Base-by-base conservation (phyloP, 2,113 vertebrate species). In the Dasypus novemcinctus region DNA sequence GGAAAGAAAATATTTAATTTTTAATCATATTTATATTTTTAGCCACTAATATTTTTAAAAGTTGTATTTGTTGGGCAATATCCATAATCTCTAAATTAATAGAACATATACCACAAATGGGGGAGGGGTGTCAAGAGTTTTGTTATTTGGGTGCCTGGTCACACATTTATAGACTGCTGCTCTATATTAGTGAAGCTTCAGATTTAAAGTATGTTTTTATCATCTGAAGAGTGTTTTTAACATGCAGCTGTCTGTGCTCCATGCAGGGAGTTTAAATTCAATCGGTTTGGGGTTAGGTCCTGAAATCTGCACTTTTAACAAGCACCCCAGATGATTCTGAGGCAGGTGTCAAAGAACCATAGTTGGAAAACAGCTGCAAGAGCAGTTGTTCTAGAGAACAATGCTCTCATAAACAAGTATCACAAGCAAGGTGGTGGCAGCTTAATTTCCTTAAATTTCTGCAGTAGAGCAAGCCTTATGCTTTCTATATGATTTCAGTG, bases 1-100 rank as follows among this genome's bases (percentile, higher is more conserved):
- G 41, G 38, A 81, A 86, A 80, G 38, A 87, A 84, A 94, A 66
- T 81, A 84, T 36, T 96, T 84, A 76, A 72, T 72, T 76, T 82
- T 7, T 25, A 90, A 49, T 72, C 33, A 33, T 41, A 57, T 57
- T 82, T 29, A 71, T 36, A 72, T 78, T 81, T 80, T 90, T 57
- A 72, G 82, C 17, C 46, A 69, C 87, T 87, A 75, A 15, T 43
- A 29, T 7, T 18, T 52, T 86, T n/a, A 27, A 92, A 74, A 46
- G 31, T 20, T 71, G 2, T 7, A 25, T 85, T 18, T 74, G 4
- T 57, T 36, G 25, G 20, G 54, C 31, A 80, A 52, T 59, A 5
- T 78, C 18, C 15, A 88, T 36, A 52, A 46, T 27, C 0, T 46
- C 46, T 6, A 74, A 38, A 4, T 64, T 66, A 64, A 13, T 9